phyloP scores from a whole-genome alignment of 2,797 vertebrate species.

The Muscicapa comitata region DNA sequence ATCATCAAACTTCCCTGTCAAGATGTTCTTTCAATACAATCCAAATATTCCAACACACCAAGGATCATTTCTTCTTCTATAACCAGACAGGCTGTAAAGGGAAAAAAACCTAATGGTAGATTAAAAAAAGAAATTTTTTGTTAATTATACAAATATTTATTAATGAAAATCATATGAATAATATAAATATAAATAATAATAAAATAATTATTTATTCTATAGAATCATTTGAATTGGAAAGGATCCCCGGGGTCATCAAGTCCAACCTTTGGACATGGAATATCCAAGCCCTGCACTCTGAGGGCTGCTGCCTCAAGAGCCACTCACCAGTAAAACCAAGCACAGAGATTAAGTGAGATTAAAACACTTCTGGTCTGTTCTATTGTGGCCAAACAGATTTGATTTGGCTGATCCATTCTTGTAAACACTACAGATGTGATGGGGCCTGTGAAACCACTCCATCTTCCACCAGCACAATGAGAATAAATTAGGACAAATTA shows the following conservation, averaged over 20 bases:
- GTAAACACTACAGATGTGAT: background rate
- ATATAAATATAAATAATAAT: background rate
- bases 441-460: background rate
- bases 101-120: accelerated
- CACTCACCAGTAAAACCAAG: background rate
- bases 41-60: background rate
- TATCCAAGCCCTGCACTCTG: background rate
- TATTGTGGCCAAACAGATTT: background rate
- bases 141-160: background rate
- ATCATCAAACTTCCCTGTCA: background rate
- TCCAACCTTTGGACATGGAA: background rate
- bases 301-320: background rate
- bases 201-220: background rate
- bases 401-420: background rate
- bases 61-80: background rate
- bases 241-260: background rate
- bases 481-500: background rate
- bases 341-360: background rate
- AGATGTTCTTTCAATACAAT: background rate
- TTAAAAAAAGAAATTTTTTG: background rate
- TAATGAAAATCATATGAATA: background rate
- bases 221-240: background rate
- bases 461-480: background rate
- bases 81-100: background rate
- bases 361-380: background rate